Percentiles rank a stretch among this genome's conserved stretches.
phyloP scores from a whole-genome alignment of 2,113 vertebrate genomes.

The Rhombomys opimus region DNA sequence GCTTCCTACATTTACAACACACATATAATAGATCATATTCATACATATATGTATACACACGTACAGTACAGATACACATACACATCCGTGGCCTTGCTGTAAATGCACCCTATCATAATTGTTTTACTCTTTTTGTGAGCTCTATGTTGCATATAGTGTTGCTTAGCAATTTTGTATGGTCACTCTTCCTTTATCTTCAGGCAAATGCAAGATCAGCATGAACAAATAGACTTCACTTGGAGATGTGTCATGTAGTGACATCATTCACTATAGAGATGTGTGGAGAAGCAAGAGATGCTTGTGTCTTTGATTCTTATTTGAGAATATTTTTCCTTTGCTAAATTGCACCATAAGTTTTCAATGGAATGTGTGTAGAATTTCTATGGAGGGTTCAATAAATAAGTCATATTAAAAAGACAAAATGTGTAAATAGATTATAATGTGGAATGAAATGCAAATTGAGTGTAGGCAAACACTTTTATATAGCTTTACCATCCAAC shows the following conservation, averaged over 20 bases:
- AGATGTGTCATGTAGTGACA: slow-evolving; percentile 20
- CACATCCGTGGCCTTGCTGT: neutral
- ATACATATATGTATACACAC: neutral
- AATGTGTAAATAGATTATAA: slow-evolving; percentile 90
- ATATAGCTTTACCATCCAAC: slow-evolving; percentile 87
- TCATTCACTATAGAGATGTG: slow-evolving; percentile 61
- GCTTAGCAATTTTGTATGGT: slow-evolving; percentile 74
- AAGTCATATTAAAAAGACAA: slow-evolving; percentile 90
- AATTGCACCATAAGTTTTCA: slow-evolving; percentile 80
- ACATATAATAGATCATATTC: too few relatives aligned
- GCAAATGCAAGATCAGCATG: slow-evolving; percentile 78
- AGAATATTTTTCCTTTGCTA: slow-evolving; percentile 75
- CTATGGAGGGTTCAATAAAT: slow-evolving; percentile 88
- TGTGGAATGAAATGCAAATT: slow-evolving; percentile 90
- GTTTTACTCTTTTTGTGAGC: neutral
- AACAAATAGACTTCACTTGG: slow-evolving; percentile 81
- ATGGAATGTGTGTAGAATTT: slow-evolving; percentile 83
- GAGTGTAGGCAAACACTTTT: slow-evolving; percentile 89
- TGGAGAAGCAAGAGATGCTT: slow-evolving; percentile 62
- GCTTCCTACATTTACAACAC: neutral
- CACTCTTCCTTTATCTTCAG: slow-evolving; percentile 78
- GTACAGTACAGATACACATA: neutral
- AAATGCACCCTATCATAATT: neutral
- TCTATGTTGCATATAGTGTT: slow-evolving; percentile 13
- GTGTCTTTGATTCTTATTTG: slow-evolving; percentile 70